Evolutionary conservation across 2,888 invertebrate genomes (phyloP).

Genomic region (Lobophora halterata): DNA sequence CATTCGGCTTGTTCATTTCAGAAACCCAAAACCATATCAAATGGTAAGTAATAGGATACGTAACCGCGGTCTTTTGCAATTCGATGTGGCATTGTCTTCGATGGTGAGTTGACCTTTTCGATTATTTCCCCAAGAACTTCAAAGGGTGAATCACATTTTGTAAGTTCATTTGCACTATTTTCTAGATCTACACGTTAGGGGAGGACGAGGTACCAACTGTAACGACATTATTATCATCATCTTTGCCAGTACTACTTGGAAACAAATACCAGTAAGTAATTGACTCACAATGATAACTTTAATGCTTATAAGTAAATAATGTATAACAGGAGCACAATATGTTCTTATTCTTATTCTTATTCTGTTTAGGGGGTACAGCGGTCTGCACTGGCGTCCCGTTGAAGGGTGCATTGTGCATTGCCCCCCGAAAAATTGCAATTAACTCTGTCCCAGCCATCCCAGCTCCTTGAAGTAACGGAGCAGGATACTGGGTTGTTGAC

Average conservation of each 20-base stretch:
- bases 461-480: too few relatives aligned
- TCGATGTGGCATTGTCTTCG: conserved; percentile 67
- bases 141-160: neutral
- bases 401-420: too few relatives aligned
- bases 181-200: conserved; percentile 82
- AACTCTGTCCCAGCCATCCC: too few relatives aligned
- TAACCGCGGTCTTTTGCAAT: conserved; percentile 71
- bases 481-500: too few relatives aligned
- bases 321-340: too few relatives aligned
- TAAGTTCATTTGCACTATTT: conserved; percentile 8
- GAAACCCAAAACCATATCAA: conserved; percentile 56
- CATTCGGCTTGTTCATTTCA: too few relatives aligned
- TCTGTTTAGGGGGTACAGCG: too few relatives aligned
- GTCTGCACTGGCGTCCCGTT: too few relatives aligned
- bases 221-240: conserved; percentile 83
- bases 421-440: too few relatives aligned
- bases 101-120: conserved; percentile 58
- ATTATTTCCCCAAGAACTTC: neutral
- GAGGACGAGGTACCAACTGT: conserved; percentile 86
- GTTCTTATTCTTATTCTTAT: too few relatives aligned
- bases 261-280: conserved; percentile 52
- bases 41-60: conserved; percentile 77
- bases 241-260: conserved; percentile 70
- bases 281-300: too few relatives aligned
- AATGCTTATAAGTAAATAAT: too few relatives aligned